These are phyloP conservation scores for Poecilus cupreus DNA, from an alignment of 2,888 invertebrate genomes.

Conservation along the genomic window DNA sequence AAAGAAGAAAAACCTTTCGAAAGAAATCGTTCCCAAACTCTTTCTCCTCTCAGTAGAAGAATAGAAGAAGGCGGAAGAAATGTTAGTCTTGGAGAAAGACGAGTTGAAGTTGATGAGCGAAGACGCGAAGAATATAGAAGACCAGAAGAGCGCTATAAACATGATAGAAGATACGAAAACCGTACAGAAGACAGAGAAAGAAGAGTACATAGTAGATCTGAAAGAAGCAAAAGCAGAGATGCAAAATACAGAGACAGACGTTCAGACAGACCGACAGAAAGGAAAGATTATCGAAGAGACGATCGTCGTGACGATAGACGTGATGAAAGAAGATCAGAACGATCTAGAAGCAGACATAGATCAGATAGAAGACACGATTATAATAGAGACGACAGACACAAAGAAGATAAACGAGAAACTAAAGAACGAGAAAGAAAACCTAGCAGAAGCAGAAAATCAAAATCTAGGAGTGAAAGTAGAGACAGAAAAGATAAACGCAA, in stretches of 20 bases:
- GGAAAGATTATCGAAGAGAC: constrained; percentile 44
- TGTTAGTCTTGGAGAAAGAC: constrained; percentile 69
- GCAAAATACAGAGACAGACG: constrained; percentile 67
- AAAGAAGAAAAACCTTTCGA: constrained; percentile 75
- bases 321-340: constrained; percentile 50
- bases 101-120: constrained; percentile 68
- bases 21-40: constrained; percentile 71
- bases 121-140: constrained; percentile 64
- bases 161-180: constrained; percentile 60
- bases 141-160: constrained; percentile 38
- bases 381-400: constrained; percentile 6
- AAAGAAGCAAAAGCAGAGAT: constrained; percentile 67
- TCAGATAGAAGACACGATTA: constrained; percentile 51
- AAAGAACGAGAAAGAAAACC: constrained; percentile 57
- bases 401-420: constrained; percentile 31
- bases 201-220: constrained; percentile 59
- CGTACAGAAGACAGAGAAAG: constrained; percentile 40
- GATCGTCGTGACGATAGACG: constrained; percentile 51
- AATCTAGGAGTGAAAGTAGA: constrained; percentile 32
- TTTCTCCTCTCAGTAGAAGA: constrained; percentile 74
- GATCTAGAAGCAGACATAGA: constrained; percentile 59
- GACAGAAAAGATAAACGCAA: constrained; percentile 64
- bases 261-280: constrained; percentile 49
- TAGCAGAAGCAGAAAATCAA: not conserved
- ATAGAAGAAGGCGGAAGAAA: constrained; percentile 70